These are phyloP conservation scores for Zootermopsis nevadensis DNA, from an alignment of 2,888 invertebrate species.

Conservation along the genomic window DNA sequence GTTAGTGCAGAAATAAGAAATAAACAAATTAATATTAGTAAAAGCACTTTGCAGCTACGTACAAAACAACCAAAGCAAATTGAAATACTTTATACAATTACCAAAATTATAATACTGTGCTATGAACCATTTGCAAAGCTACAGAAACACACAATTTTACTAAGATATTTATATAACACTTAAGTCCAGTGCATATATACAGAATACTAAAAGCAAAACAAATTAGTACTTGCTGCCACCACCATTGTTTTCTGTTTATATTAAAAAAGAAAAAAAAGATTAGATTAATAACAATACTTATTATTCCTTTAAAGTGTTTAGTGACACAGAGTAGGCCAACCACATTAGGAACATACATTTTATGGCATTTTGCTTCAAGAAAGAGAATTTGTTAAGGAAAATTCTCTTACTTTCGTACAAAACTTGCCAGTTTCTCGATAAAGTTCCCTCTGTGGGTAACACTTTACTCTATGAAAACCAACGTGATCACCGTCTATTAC, in stretches of 20 bases:
- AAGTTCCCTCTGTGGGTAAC: not conserved
- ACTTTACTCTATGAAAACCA: not conserved
- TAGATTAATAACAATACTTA: not conserved
- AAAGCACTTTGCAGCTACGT: slow-evolving; percentile 30
- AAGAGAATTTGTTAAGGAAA: not conserved
- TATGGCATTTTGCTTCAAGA: not conserved
- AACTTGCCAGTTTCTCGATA: not conserved
- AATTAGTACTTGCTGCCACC: slow-evolving; percentile 34
- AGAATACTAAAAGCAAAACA: slow-evolving; percentile 13
- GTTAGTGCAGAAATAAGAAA: slow-evolving; percentile 49
- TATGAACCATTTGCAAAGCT: slow-evolving; percentile 12
- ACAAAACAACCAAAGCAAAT: slow-evolving; percentile 38
- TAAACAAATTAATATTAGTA: slow-evolving; percentile 40
- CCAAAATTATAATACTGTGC: not conserved
- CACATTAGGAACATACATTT: not conserved
- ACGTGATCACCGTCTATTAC: not conserved
- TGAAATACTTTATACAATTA: slow-evolving; percentile 1
- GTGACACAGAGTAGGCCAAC: not conserved
- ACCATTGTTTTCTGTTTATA: slow-evolving; percentile 24
- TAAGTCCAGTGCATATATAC: not conserved
- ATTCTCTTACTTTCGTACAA: not conserved
- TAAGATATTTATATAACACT: not conserved
- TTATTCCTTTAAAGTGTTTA: not conserved
- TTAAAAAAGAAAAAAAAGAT: not conserved
- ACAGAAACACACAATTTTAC: not conserved